phyloP scores from a whole-genome alignment of 2,888 invertebrate genomes.

The Drosophila neonasuta region DNA sequence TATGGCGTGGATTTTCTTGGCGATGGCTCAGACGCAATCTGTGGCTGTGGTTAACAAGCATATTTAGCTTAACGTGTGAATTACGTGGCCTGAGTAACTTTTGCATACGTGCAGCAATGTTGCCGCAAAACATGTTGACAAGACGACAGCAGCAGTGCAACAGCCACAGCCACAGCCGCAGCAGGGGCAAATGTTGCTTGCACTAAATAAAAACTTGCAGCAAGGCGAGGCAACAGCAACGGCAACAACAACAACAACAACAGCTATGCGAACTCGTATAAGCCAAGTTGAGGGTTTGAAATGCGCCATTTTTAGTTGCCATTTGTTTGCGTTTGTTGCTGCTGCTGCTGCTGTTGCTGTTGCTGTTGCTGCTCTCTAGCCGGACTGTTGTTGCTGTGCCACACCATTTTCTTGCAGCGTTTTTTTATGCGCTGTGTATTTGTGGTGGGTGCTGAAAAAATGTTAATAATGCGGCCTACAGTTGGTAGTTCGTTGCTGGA shows the following conservation, averaged over 20 bases:
- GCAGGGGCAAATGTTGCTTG: constrained; percentile 53
- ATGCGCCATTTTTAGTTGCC: constrained; percentile 79
- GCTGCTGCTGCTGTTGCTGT: constrained; percentile 6
- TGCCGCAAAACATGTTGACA: constrained; percentile 74
- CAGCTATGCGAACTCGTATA: constrained; percentile 21
- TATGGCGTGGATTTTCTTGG: constrained; percentile 1
- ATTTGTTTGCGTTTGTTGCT: constrained; percentile 64
- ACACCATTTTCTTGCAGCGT: constrained; percentile 56
- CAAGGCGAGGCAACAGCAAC: constrained; percentile 55
- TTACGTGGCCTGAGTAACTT: constrained; percentile 73
- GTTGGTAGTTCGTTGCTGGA: constrained; percentile 52
- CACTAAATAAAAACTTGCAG: constrained; percentile 61
- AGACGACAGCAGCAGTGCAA: constrained; percentile 41
- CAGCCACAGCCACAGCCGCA: constrained; percentile 40
- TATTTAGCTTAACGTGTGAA: constrained; percentile 76
- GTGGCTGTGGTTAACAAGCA: constrained; percentile 53
- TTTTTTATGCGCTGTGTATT: constrained; percentile 26
- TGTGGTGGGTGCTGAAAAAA: constrained; percentile 60
- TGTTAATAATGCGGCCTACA: constrained; percentile 72
- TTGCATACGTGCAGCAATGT: constrained; percentile 76
- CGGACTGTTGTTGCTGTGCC: constrained; percentile 34
- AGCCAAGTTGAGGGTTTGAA: constrained; percentile 64
- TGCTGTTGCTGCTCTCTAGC: constrained; percentile 7
- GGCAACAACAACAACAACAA: constrained; percentile 27
- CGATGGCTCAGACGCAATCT: constrained; percentile 7